Conservation (phyloP, 53 echinoderm and acorn worm species). For the Apostichopus leukothele region DNA sequence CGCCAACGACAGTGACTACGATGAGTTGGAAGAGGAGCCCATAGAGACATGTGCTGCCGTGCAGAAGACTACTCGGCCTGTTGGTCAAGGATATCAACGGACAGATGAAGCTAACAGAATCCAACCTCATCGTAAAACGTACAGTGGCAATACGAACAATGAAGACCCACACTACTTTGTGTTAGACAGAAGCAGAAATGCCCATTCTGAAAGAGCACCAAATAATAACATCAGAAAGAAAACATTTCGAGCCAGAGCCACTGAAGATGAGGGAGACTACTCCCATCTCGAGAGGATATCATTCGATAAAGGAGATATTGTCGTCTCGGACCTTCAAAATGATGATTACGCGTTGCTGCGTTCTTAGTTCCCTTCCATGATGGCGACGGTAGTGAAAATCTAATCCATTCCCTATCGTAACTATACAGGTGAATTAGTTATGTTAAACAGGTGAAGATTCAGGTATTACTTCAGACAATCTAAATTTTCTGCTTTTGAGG, state of each 20-base stretch:
- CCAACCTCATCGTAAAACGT: constrained; percentile 17
- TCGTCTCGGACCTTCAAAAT: constrained; percentile 34
- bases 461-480: too few relatives aligned
- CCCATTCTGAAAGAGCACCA: constrained; percentile 23
- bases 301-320: constrained; percentile 29
- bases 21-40: constrained; percentile 39
- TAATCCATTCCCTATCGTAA: too few relatives aligned
- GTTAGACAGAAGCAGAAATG: constrained; percentile 37
- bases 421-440: too few relatives aligned
- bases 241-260: not conserved
- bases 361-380: not conserved
- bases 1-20: constrained; percentile 46
- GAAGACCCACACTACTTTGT: constrained; percentile 31
- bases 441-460: too few relatives aligned
- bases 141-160: constrained; percentile 19
- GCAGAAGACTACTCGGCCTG: not conserved
- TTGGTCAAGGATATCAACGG: not conserved
- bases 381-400: too few relatives aligned
- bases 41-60: not conserved
- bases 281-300: constrained; percentile 42
- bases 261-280: constrained; percentile 39
- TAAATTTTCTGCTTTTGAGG: too few relatives aligned
- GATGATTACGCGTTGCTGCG: constrained; percentile 27
- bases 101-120: not conserved
- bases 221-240: constrained; percentile 1